phyloP scores from a whole-genome alignment of 2,797 vertebrate species.

The Holocentrus rufus region DNA sequence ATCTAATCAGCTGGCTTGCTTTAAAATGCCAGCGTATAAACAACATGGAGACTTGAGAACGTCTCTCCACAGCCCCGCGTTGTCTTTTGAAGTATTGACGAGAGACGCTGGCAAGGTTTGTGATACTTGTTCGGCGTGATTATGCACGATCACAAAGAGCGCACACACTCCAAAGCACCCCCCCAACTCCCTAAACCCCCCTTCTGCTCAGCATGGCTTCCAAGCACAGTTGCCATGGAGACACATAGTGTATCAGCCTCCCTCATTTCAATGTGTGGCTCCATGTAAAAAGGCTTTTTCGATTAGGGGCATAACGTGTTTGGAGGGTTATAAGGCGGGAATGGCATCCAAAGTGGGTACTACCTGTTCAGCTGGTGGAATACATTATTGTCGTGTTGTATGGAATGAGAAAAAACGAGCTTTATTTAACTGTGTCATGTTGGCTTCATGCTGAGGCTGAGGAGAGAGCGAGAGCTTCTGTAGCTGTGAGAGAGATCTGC shows the following conservation, averaged over 20 bases:
- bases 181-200: neutral
- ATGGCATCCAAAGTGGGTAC: neutral
- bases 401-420: neutral
- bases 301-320: constrained; percentile 22
- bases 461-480: neutral
- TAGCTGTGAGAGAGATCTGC: neutral
- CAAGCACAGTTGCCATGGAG: constrained; percentile 73
- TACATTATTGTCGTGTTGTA: too few species aligned
- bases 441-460: neutral
- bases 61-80: constrained; percentile 5
- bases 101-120: constrained; percentile 28
- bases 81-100: constrained; percentile 32
- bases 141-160: constrained; percentile 52
- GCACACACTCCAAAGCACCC: constrained; percentile 27
- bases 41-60: neutral
- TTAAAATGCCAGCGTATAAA: neutral
- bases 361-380: constrained; percentile 1
- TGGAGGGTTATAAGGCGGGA: constrained; percentile 39
- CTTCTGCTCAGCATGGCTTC: constrained; percentile 36
- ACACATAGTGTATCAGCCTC: constrained; percentile 61
- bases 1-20: constrained; percentile 2
- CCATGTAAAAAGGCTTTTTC: constrained; percentile 28
- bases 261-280: constrained; percentile 43
- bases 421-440: neutral
- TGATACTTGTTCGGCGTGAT: constrained; percentile 34